phyloP scores from a whole-genome alignment of 2,113 vertebrate species.

The Onychostoma macrolepis region DNA sequence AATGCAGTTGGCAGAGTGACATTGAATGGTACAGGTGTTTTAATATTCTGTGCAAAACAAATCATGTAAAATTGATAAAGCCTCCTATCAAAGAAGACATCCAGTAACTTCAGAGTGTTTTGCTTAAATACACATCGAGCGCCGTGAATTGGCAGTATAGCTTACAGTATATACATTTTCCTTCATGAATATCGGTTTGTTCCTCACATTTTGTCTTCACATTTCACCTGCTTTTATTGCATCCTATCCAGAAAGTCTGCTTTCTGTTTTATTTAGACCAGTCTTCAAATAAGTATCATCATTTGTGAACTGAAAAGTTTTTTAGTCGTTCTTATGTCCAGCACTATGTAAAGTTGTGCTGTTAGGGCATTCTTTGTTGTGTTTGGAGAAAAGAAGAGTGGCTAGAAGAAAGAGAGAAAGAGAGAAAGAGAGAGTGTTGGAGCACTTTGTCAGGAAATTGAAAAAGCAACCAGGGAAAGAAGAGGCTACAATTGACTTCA shows the following conservation, averaged over 20 bases:
- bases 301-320: background rate
- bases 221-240: background rate
- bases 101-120: slow-evolving; percentile 39
- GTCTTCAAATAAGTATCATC: background rate
- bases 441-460: slow-evolving; percentile 58
- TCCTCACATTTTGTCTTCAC: background rate
- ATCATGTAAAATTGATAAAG: slow-evolving; percentile 41
- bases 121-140: slow-evolving; percentile 43
- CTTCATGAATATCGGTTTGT: background rate
- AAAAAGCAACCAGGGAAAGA: slow-evolving; percentile 36
- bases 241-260: background rate
- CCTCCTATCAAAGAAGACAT: slow-evolving; percentile 48
- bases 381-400: background rate
- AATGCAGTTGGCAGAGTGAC: background rate
- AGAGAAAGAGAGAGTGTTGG: slow-evolving; percentile 20
- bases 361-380: background rate
- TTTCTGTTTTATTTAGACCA: background rate
- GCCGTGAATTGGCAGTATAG: background rate
- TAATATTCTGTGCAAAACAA: slow-evolving; percentile 29
- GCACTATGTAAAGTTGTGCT: background rate
- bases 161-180: background rate
- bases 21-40: slow-evolving; percentile 17
- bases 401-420: slow-evolving; percentile 13
- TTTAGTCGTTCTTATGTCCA: background rate
- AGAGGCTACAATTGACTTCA: slow-evolving; percentile 69